phyloP scores from a whole-genome alignment of 2,888 invertebrate species.

The Pyralis farinalis region DNA sequence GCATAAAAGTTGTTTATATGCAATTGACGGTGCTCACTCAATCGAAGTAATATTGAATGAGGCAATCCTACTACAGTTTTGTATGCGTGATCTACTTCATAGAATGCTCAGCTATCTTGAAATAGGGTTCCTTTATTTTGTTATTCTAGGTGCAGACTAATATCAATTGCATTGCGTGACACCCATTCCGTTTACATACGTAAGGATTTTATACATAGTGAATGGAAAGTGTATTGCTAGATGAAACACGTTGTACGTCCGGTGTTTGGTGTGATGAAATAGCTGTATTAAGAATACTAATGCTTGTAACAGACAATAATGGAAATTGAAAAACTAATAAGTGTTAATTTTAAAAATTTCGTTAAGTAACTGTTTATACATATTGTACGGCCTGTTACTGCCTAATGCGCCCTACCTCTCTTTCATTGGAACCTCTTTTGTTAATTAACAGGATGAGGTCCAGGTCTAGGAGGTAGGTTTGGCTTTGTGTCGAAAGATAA shows the following conservation, averaged over 20 bases:
- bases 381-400: too few relatives aligned
- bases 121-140: neutral
- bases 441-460: too few relatives aligned
- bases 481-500: too few relatives aligned
- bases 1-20: conserved; percentile 23
- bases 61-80: neutral
- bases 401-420: too few relatives aligned
- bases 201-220: conserved; percentile 19
- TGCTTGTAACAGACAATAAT: too few relatives aligned
- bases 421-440: too few relatives aligned
- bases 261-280: conserved; percentile 10
- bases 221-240: conserved; percentile 15
- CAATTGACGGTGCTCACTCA: conserved; percentile 7
- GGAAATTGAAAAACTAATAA: too few relatives aligned
- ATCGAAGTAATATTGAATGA: conserved; percentile 1
- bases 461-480: too few relatives aligned
- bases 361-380: too few relatives aligned
- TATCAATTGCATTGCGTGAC: conserved; percentile 12
- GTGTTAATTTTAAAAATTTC: too few relatives aligned
- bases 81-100: conserved; percentile 5
- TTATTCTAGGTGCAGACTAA: conserved; percentile 4
- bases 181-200: conserved; percentile 9
- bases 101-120: neutral
- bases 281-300: conserved; percentile 4
- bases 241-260: neutral